phyloP scores from a whole-genome alignment of 1,140 invertebrate genomes.

The Chironomus striatipennis region DNA sequence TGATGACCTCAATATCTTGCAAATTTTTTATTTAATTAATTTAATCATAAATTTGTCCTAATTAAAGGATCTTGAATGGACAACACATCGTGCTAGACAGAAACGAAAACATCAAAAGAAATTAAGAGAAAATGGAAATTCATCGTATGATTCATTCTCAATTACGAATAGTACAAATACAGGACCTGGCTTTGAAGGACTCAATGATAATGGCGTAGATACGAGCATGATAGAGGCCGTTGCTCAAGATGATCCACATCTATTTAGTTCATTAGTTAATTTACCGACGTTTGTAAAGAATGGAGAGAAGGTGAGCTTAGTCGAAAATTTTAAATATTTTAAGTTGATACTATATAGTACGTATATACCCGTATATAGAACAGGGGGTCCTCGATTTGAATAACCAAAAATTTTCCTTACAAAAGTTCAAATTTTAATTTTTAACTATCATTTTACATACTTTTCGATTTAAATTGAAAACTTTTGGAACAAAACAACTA shows the following conservation, averaged over 20 bases:
- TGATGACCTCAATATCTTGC: background rate
- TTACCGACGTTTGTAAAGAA: constrained; percentile 73
- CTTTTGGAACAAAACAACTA: too few relatives aligned
- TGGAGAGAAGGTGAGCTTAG: constrained; percentile 52
- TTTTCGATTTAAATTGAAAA: too few relatives aligned
- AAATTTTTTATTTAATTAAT: background rate
- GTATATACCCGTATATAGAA: too few relatives aligned
- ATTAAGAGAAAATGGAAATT: constrained; percentile 44
- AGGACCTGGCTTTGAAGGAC: constrained; percentile 37
- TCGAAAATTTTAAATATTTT: too few relatives aligned
- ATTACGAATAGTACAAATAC: constrained; percentile 58
- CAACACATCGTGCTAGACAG: constrained; percentile 48
- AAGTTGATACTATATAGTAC: too few relatives aligned
- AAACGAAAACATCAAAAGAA: constrained; percentile 43
- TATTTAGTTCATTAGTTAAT: constrained; percentile 69
- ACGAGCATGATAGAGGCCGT: constrained; percentile 25
- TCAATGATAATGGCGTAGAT: constrained; percentile 36
- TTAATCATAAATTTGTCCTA: too few relatives aligned
- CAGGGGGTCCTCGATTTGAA: too few relatives aligned
- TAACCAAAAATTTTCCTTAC: too few relatives aligned
- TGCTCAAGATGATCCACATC: constrained; percentile 35
- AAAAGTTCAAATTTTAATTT: too few relatives aligned
- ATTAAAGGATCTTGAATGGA: constrained; percentile 61
- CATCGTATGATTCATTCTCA: constrained; percentile 56
- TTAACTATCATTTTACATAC: too few relatives aligned